Base-by-base conservation (phyloP, 2,888 invertebrate species). In the Epinotia demarniana region DNA sequence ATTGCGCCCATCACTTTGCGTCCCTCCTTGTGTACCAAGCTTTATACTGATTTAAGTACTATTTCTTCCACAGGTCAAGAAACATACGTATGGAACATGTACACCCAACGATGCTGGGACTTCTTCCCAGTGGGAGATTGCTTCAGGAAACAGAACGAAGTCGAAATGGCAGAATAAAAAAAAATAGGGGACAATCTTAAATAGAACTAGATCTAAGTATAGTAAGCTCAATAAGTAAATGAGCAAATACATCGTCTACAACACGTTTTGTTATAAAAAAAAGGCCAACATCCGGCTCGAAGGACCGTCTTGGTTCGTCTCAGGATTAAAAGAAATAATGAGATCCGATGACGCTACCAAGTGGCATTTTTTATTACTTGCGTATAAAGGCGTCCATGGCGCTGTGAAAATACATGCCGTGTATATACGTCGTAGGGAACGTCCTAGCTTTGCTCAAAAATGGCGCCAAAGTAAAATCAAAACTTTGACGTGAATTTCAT, bases 51-150 rank as follows among this genome's bases (percentile, higher is more conserved):
- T 8, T 39, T 9, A 6, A 33, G 3, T 33, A 8, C 9, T 9
- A 9, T 39, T 39, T 68, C 58, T 18, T 13, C 72, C 72, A 0
- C 86, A 94, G 99, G 99, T 91, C 99, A 99, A 94, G 99, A 99
- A 90, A 99, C 99, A 0, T 99, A 98, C 89, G 99, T 99, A 0
- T 99, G 99, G 98, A 99, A 99, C 91, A 98, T 99, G 97, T 99
- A 99, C 91, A 99, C 99, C 80, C 98, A 99, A 86, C 95, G 99
- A 77, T 98, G 98, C 87, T 99, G 99, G 99, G 99, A 99, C 95
- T 99, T 99, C 96, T 99, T 99, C 96, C 99, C 99, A 0, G 99
- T 99, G 16, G 99, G 99, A 87, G 99, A 99, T 92, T 99, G 99
- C 93, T 99, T 99, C 97, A 96, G 99, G 80, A 99, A 99, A 89